These are phyloP conservation scores for Sylvietta virens DNA, from an alignment of 2,113 vertebrate genomes.

Conservation along the genomic window DNA sequence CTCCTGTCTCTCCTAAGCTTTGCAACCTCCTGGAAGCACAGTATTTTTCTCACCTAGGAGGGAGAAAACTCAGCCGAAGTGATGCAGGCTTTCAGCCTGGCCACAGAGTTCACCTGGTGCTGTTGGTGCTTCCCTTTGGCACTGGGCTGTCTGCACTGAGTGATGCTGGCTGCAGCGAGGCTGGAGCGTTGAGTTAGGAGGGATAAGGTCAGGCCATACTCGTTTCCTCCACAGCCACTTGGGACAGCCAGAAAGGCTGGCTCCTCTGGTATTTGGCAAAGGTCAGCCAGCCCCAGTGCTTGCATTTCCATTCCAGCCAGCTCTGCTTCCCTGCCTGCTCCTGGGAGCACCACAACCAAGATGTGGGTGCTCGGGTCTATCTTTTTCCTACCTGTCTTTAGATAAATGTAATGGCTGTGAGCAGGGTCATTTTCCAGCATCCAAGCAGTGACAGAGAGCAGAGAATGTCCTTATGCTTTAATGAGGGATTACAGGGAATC, in stretches of 20 bases:
- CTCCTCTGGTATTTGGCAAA: background rate
- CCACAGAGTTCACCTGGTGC: accelerated
- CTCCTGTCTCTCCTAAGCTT: background rate
- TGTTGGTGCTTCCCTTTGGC: accelerated
- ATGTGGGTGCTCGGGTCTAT: background rate
- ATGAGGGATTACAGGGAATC: background rate
- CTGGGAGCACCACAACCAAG: background rate
- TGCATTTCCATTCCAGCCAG: background rate
- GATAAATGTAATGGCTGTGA: background rate
- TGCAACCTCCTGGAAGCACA: background rate
- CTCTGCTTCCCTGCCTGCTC: background rate
- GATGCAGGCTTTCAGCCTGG: background rate
- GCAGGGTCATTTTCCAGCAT: background rate
- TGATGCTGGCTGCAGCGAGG: background rate
- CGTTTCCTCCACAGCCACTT: background rate
- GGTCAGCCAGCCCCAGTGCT: background rate
- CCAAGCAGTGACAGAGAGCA: background rate
- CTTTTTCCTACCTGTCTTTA: background rate
- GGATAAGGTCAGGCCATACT: background rate
- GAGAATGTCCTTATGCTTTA: background rate
- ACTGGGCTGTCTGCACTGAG: background rate
- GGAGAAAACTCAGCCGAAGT: background rate
- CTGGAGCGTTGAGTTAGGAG: accelerated
- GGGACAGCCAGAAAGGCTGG: background rate
- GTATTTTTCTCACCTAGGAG: background rate